A percentile compares a stretch with the other conserved stretches of the same genome.
These are phyloP conservation scores for Eupithecia subumbrata DNA, from an alignment of 2,888 invertebrate genomes.

Conservation along the genomic window DNA sequence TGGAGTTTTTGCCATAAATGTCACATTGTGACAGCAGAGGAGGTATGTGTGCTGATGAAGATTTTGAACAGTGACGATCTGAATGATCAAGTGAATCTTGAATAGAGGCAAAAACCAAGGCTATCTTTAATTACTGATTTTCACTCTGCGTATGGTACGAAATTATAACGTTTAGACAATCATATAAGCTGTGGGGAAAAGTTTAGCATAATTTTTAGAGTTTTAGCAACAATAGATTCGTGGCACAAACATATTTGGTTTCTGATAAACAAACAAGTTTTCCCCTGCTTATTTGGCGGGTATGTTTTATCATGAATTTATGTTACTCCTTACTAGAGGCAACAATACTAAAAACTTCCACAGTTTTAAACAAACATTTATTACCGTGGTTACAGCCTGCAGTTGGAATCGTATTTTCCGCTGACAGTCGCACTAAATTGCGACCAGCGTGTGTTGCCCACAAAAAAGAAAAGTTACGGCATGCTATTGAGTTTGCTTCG, in stretches of 20 bases:
- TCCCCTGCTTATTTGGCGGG: not conserved
- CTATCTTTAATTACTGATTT: not conserved
- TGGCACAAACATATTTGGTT: not conserved
- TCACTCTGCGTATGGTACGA: not conserved
- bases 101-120: not conserved
- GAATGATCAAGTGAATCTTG: not conserved
- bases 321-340: slow-evolving; percentile 2
- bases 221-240: not conserved
- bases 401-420: slow-evolving; percentile 28
- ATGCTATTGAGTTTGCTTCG: slow-evolving; percentile 32
- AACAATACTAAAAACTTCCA: slow-evolving; percentile 12
- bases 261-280: not conserved
- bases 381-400: slow-evolving; percentile 10
- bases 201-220: not conserved
- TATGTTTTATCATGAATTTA: not conserved
- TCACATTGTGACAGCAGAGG: too few relatives aligned
- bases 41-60: not conserved
- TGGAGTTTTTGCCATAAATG: too few relatives aligned
- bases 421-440: slow-evolving; percentile 32
- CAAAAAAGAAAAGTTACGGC: slow-evolving; percentile 23
- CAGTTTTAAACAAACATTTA: slow-evolving; percentile 10
- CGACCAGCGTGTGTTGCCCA: slow-evolving; percentile 27
- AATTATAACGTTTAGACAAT: too few relatives aligned
- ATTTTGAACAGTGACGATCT: not conserved
- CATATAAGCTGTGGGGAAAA: too few relatives aligned